Conservation (phyloP, 2,113 vertebrate genomes). For the Aegypius monachus region DNA sequence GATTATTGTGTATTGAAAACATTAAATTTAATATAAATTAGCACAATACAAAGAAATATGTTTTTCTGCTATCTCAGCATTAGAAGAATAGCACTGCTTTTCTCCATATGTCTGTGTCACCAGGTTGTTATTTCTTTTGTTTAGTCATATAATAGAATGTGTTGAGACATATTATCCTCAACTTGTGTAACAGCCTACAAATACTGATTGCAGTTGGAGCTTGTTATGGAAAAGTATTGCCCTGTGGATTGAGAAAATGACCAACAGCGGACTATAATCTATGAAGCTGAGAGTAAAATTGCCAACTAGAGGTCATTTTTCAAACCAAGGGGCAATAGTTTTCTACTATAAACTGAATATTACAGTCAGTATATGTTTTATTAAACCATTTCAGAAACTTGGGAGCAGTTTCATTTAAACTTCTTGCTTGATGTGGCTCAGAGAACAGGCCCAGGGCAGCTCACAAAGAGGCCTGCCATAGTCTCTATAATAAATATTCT, state of each 20-base stretch:
- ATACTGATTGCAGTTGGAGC: constrained; percentile 67
- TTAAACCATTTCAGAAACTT: constrained; percentile 82
- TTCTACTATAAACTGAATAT: constrained; percentile 80
- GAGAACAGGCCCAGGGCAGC: constrained; percentile 69
- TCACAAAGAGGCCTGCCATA: constrained; percentile 48
- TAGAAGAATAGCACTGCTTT: constrained; percentile 5
- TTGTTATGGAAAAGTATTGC: constrained; percentile 82
- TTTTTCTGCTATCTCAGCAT: constrained; percentile 35
- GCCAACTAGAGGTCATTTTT: constrained; percentile 81
- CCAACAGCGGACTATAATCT: constrained; percentile 75
- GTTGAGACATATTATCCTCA: constrained; percentile 52
- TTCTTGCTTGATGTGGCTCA: constrained; percentile 71
- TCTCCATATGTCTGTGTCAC: constrained; percentile 23
- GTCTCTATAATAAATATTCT: constrained; percentile 62
- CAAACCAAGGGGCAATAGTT: constrained; percentile 81
- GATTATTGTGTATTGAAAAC: constrained; percentile 17
- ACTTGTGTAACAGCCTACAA: constrained; percentile 44
- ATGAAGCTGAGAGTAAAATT: constrained; percentile 81
- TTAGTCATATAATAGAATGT: constrained; percentile 52
- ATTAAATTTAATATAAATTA: constrained; percentile 53
- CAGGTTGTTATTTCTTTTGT: constrained; percentile 64
- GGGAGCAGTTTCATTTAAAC: constrained; percentile 82
- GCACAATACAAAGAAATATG: constrained; percentile 17
- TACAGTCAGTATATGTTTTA: constrained; percentile 83
- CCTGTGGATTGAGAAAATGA: constrained; percentile 76